phyloP scores from a whole-genome alignment of 1,140 invertebrate species.

The Drepana arcuata region DNA sequence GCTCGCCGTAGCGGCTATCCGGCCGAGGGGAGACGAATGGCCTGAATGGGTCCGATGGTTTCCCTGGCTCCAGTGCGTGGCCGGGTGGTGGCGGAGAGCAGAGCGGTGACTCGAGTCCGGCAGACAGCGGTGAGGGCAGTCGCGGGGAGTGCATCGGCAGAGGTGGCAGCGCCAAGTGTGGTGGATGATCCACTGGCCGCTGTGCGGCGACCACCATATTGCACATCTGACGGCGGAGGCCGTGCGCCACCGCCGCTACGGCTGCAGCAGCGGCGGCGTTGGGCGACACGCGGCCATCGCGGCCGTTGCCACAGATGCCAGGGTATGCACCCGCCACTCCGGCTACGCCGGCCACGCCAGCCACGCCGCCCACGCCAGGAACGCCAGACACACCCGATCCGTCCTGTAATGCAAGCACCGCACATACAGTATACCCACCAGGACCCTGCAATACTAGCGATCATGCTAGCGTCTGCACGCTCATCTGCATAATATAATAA shows the following conservation, averaged over 20 bases:
- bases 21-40: conserved; percentile 59
- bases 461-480: background rate
- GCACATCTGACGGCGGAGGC: conserved; percentile 69
- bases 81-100: conserved; percentile 61
- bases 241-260: conserved; percentile 81
- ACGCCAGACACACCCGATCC: conserved; percentile 10
- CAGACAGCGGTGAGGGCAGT: conserved; percentile 48
- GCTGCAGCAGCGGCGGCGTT: conserved; percentile 81
- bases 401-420: no score
- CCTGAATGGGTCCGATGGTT: conserved; percentile 57
- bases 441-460: no score
- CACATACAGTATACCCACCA: no score
- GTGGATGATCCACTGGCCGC: conserved; percentile 48
- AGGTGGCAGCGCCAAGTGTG: conserved; percentile 44
- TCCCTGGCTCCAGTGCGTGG: conserved; percentile 57
- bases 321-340: conserved; percentile 64
- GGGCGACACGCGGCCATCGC: conserved; percentile 76
- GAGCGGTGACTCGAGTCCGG: conserved; percentile 58
- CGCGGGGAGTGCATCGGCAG: conserved; percentile 55
- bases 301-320: conserved; percentile 74
- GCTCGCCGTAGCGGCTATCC: conserved; percentile 52
- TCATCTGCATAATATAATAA: background rate
- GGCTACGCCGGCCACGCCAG: conserved; percentile 60
- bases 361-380: conserved; percentile 54
- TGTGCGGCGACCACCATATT: conserved; percentile 65